Percentiles rank a stretch among this genome's conserved stretches.
These are phyloP conservation scores for Luperina testacea DNA, from an alignment of 2,888 invertebrate species.

Conservation along the genomic window DNA sequence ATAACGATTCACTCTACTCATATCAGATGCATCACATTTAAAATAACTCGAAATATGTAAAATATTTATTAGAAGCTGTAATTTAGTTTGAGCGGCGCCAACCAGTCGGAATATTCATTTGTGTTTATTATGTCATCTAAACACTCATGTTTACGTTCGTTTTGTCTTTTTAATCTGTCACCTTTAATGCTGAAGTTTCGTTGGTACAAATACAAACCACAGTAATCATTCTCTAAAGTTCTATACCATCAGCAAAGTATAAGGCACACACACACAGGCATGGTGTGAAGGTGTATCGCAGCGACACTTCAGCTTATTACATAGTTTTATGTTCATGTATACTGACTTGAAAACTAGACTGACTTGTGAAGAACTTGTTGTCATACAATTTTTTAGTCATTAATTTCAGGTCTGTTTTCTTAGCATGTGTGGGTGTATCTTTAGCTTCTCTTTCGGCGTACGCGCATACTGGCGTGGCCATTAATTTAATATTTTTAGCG, in stretches of 20 bases:
- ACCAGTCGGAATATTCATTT: conserved; percentile 23
- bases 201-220: conserved; percentile 27
- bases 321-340: conserved; percentile 39
- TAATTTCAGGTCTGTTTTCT: neutral
- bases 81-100: conserved; percentile 15
- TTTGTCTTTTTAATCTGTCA: conserved; percentile 33
- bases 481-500: neutral
- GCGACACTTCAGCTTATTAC: conserved; percentile 19
- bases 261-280: too few species aligned
- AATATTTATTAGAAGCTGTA: neutral
- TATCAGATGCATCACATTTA: neutral
- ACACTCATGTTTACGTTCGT: conserved; percentile 34
- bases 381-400: neutral
- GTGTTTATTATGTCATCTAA: conserved; percentile 26
- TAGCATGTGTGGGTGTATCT: neutral
- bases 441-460: neutral
- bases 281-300: neutral
- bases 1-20: too few species aligned
- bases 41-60: neutral
- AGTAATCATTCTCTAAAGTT: neutral
- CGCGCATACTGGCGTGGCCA: neutral
- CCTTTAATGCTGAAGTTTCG: conserved; percentile 20
- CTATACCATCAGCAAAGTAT: neutral
- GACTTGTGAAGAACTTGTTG: conserved; percentile 22
- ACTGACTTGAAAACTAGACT: conserved; percentile 29